Evolutionary conservation across 2,888 invertebrate genomes (phyloP).

Genomic region (Troglohyphantes excavatus): DNA sequence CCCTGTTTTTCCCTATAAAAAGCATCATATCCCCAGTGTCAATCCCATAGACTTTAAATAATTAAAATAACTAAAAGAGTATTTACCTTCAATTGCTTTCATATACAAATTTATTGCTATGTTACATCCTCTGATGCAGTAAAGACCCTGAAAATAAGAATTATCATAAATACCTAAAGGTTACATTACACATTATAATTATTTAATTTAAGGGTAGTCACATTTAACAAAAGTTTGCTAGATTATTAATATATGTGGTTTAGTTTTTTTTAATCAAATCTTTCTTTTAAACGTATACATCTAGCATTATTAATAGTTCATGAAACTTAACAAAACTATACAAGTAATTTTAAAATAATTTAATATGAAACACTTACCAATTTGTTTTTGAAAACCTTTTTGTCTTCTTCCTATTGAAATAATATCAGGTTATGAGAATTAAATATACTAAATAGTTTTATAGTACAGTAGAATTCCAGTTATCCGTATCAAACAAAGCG

Average conservation of each 20-base stretch:
- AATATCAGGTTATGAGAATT: background rate
- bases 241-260: background rate
- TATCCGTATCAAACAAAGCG: too few relatives aligned
- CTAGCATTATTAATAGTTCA: too few relatives aligned
- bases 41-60: too few relatives aligned
- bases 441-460: background rate
- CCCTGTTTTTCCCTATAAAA: too few relatives aligned
- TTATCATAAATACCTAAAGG: too few relatives aligned
- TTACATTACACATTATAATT: background rate
- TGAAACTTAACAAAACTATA: too few relatives aligned
- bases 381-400: slow-evolving; percentile 53
- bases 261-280: too few relatives aligned
- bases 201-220: background rate
- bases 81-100: slow-evolving; percentile 87
- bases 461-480: background rate
- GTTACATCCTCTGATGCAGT: slow-evolving; percentile 92
- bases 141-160: slow-evolving; percentile 85
- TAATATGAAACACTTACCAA: slow-evolving; percentile 40
- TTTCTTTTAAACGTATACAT: too few relatives aligned
- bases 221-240: background rate
- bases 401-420: slow-evolving; percentile 55
- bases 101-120: slow-evolving; percentile 90
- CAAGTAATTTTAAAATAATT: too few relatives aligned
- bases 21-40: too few relatives aligned
- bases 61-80: slow-evolving; percentile 79